Percentiles rank a stretch among this genome's conserved stretches.
These are phyloP conservation scores for Heteromurus nitidus DNA, from an alignment of 2,888 invertebrate species.

Conservation along the genomic window DNA sequence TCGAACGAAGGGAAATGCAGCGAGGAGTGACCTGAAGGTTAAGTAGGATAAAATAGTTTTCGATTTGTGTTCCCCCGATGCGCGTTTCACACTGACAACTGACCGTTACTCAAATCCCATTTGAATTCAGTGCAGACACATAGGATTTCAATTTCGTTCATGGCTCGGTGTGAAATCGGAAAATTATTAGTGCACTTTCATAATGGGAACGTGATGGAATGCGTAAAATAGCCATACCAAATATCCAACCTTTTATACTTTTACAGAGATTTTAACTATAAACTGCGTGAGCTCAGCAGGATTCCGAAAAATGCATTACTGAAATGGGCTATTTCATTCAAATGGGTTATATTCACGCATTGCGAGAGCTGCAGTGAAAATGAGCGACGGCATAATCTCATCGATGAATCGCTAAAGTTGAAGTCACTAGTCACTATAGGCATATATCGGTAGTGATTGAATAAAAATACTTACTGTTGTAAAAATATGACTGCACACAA, in stretches of 20 bases:
- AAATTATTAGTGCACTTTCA: constrained; percentile 35
- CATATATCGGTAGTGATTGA: too few relatives aligned
- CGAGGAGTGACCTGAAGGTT: constrained; percentile 12
- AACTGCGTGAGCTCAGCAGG: constrained; percentile 29
- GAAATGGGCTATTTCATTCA: neutral
- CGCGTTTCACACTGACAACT: neutral
- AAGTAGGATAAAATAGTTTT: constrained; percentile 12
- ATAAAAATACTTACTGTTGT: too few relatives aligned
- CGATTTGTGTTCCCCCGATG: too few relatives aligned
- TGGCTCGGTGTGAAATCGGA: constrained; percentile 22
- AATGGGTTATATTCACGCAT: neutral
- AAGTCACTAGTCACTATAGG: too few relatives aligned
- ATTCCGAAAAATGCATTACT: constrained; percentile 5
- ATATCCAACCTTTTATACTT: too few relatives aligned
- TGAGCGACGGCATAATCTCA: too few relatives aligned
- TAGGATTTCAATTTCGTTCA: constrained; percentile 6
- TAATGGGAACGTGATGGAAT: constrained; percentile 33
- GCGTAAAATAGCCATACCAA: too few relatives aligned
- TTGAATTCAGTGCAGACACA: neutral
- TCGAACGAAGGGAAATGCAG: neutral
- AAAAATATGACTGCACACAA: too few relatives aligned
- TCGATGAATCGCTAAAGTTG: too few relatives aligned
- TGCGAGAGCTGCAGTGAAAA: too few relatives aligned
- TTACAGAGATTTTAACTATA: constrained; percentile 25
- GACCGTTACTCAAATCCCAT: neutral